These are phyloP conservation scores for Diaphora mendica DNA, from an alignment of 2,888 invertebrate species.

Conservation along the genomic window DNA sequence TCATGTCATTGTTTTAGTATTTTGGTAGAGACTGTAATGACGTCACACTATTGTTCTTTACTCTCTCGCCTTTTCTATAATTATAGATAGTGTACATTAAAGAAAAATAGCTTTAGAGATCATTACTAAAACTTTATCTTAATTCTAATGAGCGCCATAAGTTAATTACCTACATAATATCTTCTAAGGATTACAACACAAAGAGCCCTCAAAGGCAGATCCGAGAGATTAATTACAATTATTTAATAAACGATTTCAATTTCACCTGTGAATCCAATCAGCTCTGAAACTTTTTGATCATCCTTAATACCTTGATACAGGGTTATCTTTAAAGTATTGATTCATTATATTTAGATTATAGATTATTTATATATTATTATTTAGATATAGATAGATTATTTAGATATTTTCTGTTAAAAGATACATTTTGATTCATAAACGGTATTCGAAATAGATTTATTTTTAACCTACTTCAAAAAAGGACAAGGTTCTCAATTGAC, in stretches of 20 bases:
- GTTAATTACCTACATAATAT: background rate
- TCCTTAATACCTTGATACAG: background rate
- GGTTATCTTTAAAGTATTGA: background rate
- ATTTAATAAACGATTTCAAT: background rate
- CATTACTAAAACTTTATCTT: background rate
- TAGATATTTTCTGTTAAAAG: too few species aligned
- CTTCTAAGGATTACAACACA: background rate
- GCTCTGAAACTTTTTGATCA: background rate
- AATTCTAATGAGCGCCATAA: background rate
- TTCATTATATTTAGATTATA: background rate
- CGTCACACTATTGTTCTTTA: too few species aligned
- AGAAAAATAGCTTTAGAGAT: background rate
- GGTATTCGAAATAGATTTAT: too few species aligned
- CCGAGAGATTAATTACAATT: background rate
- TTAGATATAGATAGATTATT: too few species aligned
- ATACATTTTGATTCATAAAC: too few species aligned
- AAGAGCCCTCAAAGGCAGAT: background rate
- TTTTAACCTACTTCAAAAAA: too few species aligned
- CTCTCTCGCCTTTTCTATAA: too few species aligned
- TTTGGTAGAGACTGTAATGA: too few species aligned
- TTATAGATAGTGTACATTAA: too few species aligned
- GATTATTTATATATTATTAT: too few species aligned
- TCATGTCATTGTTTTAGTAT: too few species aligned
- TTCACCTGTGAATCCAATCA: background rate
- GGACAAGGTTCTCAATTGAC: too few species aligned